These are phyloP conservation scores for Delphinapterus leucas DNA, from an alignment of 2,113 vertebrate species.

Conservation along the genomic window DNA sequence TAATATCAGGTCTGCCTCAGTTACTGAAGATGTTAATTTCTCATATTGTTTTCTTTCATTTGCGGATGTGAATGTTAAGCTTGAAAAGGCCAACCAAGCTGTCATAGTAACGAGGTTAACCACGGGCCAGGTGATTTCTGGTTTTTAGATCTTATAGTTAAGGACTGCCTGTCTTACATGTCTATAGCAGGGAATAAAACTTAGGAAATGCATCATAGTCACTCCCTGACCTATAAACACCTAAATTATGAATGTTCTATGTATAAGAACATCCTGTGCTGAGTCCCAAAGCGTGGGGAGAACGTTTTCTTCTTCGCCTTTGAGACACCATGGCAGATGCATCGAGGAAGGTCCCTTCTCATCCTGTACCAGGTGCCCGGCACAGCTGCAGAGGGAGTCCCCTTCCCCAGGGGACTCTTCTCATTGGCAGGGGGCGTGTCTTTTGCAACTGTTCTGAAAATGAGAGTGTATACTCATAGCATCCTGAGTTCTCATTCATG, in stretches of 20 bases:
- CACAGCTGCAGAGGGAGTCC: not conserved
- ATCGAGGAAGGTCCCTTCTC: not conserved
- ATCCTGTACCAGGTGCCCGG: not conserved
- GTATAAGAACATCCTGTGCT: not conserved
- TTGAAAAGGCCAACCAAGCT: constrained; percentile 31
- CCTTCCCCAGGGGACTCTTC: not conserved
- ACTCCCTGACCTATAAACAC: constrained; percentile 9
- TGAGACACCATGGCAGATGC: not conserved
- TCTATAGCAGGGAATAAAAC: not conserved
- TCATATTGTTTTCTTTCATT: not conserved
- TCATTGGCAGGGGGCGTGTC: not conserved
- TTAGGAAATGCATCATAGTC: not conserved
- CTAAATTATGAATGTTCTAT: constrained; percentile 16
- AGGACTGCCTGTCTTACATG: not conserved
- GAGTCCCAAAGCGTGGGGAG: not conserved
- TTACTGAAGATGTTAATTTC: constrained; percentile 30
- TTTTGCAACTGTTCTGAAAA: not conserved
- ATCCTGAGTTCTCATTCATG: not conserved
- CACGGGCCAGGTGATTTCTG: not conserved
- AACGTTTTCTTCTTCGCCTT: not conserved
- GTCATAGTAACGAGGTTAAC: not conserved
- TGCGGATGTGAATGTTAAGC: constrained; percentile 39
- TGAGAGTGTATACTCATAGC: not conserved
- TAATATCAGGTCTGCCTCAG: not conserved
- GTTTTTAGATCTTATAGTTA: not conserved